Evolutionary conservation across 64 coral and sea anemone species (phyloP).

Genomic region (Montipora foliosa): DNA sequence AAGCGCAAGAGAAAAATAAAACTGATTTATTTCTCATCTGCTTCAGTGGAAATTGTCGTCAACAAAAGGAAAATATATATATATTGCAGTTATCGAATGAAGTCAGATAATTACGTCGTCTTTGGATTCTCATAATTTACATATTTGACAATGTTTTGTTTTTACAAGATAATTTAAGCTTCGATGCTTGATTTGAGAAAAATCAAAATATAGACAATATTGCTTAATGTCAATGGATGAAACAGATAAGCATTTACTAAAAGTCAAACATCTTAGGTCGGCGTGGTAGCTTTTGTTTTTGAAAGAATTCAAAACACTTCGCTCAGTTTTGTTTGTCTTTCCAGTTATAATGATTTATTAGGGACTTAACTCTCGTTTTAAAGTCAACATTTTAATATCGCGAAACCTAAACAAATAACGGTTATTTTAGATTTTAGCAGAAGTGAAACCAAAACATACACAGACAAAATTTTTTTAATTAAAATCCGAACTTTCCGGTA

Average conservation of each 20-base stretch:
- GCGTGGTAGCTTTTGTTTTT: neutral
- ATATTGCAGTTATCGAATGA: neutral
- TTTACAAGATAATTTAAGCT: neutral
- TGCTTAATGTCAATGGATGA: neutral
- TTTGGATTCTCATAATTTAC: too few relatives aligned
- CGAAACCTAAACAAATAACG: neutral
- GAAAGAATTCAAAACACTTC: neutral
- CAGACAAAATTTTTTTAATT: neutral
- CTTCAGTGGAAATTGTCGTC: too few relatives aligned
- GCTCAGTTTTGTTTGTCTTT: neutral
- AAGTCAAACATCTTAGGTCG: neutral
- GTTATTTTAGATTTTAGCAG: neutral
- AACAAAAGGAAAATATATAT: neutral
- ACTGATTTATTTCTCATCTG: too few relatives aligned
- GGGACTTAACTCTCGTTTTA: neutral
- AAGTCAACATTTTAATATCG: neutral
- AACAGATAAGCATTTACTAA: neutral
- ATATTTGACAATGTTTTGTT: neutral
- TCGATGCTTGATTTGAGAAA: neutral
- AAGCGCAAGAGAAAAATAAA: too few relatives aligned
- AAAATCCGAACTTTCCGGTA: neutral
- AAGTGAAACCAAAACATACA: constrained; percentile 29
- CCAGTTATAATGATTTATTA: neutral
- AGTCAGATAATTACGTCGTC: neutral
- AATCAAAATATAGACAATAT: neutral